Evolutionary conservation across 2,888 invertebrate species (phyloP), one percentile per base, ranked within the genome.

Genomic region (Leptura quadrifasciata): DNA sequence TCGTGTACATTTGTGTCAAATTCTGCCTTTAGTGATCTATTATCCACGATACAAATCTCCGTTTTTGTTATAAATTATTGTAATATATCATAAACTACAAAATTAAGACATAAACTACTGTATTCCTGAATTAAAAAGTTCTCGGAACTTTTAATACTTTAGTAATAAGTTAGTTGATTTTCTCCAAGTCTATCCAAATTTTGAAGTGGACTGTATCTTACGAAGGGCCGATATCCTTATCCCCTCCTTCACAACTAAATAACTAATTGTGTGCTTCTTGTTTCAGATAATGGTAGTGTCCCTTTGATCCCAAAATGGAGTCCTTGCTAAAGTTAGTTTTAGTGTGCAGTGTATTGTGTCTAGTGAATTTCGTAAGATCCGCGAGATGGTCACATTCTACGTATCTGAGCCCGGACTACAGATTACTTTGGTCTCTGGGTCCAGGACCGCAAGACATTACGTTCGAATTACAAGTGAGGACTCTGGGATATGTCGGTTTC

Each of bases 401-500:
- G 87, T 92, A 87, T 90, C 90, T 89, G 31, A 91, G 90, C 79
- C 92, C 92, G 6, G 92, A 88, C 80, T 89, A 89, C 81, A 87
- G 88, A 83, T 90, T 95, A 78, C 91, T 95, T 85, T 95, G 95
- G 95, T 94, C 94, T 85, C 92, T 94, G 87, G 91, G 92, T 5
- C 94, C 95, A 85, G 90, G 90, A 72, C 91, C 92, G 72, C 93
- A 94, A 87, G 94, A 95, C 89, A 94, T 96, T 86, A 95, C 94
- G 83, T 95, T 96, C 88, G 94, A 95, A 88, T 91, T 96, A 87
- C 95, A 95, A 90, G 96, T 95, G 87, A 93, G 92, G 89, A 96
- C 96, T 77, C 92, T 92, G 85, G 97, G 97, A 82, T 97, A 96
- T 89, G 94, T 97, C 79, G 96, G 95, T 57, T 93, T 97, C 85